Percentiles rank a stretch among this genome's conserved stretches.
Evolutionary conservation across 2,113 vertebrate genomes (phyloP).

Genomic region (Gila orcuttii): DNA sequence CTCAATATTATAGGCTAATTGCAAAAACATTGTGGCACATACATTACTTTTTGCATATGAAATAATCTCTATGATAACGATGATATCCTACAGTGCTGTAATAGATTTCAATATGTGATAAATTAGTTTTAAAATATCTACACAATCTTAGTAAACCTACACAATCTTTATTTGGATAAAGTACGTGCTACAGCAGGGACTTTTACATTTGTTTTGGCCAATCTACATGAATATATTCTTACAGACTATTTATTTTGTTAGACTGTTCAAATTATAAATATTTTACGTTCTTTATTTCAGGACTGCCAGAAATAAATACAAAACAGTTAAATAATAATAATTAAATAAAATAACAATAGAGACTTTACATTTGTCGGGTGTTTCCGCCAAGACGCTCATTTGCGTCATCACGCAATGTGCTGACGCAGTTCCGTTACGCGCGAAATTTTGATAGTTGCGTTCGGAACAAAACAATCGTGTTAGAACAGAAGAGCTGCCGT

Average conservation of each 20-base stretch:
- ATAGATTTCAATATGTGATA: no score
- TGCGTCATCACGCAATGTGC: constrained; percentile 8
- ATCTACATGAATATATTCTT: background rate
- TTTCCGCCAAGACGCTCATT: background rate
- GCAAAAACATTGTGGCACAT: no score
- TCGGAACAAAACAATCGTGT: background rate
- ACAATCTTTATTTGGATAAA: background rate
- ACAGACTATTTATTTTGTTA: background rate
- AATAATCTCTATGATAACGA: no score
- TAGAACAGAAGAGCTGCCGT: background rate
- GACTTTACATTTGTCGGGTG: background rate
- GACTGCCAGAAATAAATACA: background rate
- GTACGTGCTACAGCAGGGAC: background rate
- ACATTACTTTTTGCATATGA: no score
- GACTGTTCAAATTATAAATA: background rate
- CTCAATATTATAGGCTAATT: no score
- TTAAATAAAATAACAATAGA: background rate
- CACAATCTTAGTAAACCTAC: background rate
- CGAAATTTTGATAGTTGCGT: constrained; percentile 56
- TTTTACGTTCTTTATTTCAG: background rate
- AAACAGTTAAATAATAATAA: background rate
- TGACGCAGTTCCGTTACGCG: constrained; percentile 61
- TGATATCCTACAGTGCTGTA: no score
- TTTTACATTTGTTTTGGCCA: background rate
- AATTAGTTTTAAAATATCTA: no score